Evolutionary conservation across 2,888 invertebrate species (phyloP).

Genomic region (Lordiphosa andalusiaca): DNA sequence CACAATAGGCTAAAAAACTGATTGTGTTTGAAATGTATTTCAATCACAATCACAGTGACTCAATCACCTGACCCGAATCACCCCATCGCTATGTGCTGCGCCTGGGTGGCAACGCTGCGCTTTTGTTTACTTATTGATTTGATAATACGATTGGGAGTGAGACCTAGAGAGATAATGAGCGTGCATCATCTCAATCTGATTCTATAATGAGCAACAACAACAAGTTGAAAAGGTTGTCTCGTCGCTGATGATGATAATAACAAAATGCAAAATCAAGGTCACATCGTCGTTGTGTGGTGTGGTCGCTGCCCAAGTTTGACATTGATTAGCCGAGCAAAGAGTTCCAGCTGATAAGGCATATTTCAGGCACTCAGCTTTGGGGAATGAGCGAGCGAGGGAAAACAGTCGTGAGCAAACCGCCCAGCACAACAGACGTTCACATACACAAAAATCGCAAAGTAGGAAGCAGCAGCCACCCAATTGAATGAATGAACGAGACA

Average conservation of each 20-base stretch:
- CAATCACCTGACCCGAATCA: too few relatives aligned
- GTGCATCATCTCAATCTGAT: slow-evolving; percentile 1
- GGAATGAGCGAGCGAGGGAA: slow-evolving; percentile 13
- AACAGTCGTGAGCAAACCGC: slow-evolving; percentile 52
- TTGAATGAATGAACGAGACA: slow-evolving; percentile 32
- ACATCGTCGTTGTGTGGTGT: slow-evolving; percentile 1
- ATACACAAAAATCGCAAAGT: slow-evolving; percentile 32
- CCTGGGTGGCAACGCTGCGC: slow-evolving; percentile 36
- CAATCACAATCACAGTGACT: too few relatives aligned
- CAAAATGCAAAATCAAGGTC: slow-evolving; percentile 8
- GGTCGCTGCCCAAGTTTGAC: slow-evolving; percentile 5
- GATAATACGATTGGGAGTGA: not conserved
- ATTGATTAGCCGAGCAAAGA: slow-evolving; percentile 33
- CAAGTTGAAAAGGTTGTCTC: slow-evolving; percentile 2
- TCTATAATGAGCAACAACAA: slow-evolving; percentile 1
- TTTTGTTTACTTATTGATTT: slow-evolving; percentile 46
- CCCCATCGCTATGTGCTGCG: too few relatives aligned
- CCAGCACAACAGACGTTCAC: slow-evolving; percentile 55
- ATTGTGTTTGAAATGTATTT: too few relatives aligned
- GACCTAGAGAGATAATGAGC: slow-evolving; percentile 1
- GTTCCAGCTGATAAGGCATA: slow-evolving; percentile 23
- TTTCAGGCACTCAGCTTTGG: slow-evolving; percentile 8
- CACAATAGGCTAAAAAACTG: too few relatives aligned
- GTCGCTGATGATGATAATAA: not conserved
- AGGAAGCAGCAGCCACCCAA: slow-evolving; percentile 33